phyloP scores from a whole-genome alignment of 30 jellyfish, hydroid and myxozoan genomes.

The Aurelia sp. region DNA sequence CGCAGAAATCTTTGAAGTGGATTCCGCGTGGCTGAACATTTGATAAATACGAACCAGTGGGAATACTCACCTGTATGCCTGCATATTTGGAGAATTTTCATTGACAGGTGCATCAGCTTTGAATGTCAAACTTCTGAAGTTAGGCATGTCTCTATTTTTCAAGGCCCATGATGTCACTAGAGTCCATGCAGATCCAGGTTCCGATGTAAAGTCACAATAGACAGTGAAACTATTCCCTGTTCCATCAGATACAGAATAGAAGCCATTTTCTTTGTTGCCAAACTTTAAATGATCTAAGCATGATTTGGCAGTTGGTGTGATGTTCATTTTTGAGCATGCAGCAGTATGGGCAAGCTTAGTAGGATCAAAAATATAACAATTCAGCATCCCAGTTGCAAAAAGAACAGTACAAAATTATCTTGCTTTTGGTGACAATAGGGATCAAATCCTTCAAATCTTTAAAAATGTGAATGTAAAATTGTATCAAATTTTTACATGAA shows the following conservation, averaged over 20 bases:
- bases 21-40: too few relatives aligned
- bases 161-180: constrained; percentile 38
- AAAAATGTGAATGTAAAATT: too few relatives aligned
- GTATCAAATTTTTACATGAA: too few relatives aligned
- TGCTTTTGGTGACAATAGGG: too few relatives aligned
- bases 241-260: constrained; percentile 7
- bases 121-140: neutral
- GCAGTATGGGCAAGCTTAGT: too few relatives aligned
- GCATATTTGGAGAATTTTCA: constrained; percentile 33
- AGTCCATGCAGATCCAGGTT: constrained; percentile 62
- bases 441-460: too few relatives aligned
- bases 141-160: neutral
- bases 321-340: too few relatives aligned
- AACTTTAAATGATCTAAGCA: constrained; percentile 30
- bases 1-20: too few relatives aligned
- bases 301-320: neutral
- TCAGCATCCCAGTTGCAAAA: too few relatives aligned
- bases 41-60: too few relatives aligned
- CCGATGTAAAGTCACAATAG: constrained; percentile 44
- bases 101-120: constrained; percentile 27
- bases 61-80: neutral
- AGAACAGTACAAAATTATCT: too few relatives aligned
- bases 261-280: constrained; percentile 13
- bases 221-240: neutral
- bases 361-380: too few relatives aligned